phyloP scores from a whole-genome alignment of 2,888 invertebrate species.

The Parnassius orleans region DNA sequence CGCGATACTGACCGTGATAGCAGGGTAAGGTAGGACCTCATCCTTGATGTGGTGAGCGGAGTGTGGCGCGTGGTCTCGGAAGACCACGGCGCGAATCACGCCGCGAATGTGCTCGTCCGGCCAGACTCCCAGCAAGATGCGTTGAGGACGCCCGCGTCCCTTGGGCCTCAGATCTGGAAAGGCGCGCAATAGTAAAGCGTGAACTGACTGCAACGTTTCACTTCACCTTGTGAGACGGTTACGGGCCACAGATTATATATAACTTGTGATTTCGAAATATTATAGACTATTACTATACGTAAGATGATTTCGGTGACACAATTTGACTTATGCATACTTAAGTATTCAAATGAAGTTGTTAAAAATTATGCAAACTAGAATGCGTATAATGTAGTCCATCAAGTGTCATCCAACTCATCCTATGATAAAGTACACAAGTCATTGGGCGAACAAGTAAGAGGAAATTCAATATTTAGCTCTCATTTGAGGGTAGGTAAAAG shows the following conservation, averaged over 20 bases:
- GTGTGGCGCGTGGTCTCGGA: constrained; percentile 88
- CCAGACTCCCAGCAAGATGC: constrained; percentile 95
- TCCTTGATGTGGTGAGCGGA: constrained; percentile 91
- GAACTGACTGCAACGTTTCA: constrained; percentile 52
- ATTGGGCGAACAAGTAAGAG: too few relatives aligned
- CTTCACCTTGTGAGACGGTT: constrained; percentile 6
- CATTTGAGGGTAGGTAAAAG: too few relatives aligned
- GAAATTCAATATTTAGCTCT: too few relatives aligned
- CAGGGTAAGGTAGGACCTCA: constrained; percentile 77
- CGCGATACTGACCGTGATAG: constrained; percentile 75
- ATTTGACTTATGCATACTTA: too few relatives aligned
- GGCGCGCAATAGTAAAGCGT: constrained; percentile 74
- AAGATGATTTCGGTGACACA: too few relatives aligned
- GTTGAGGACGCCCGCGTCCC: constrained; percentile 93
- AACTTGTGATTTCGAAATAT: too few relatives aligned
- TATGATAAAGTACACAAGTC: too few relatives aligned
- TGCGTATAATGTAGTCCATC: too few relatives aligned
- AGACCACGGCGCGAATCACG: constrained; percentile 95
- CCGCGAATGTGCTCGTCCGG: constrained; percentile 96
- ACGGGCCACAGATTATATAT: not conserved
- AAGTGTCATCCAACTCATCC: too few relatives aligned
- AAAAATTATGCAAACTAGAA: too few relatives aligned
- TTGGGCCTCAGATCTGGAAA: constrained; percentile 92
- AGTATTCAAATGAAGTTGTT: too few relatives aligned
- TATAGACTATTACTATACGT: too few relatives aligned